Base-by-base conservation (phyloP, 2,797 vertebrate genomes). In the Coregonus suidteri region DNA sequence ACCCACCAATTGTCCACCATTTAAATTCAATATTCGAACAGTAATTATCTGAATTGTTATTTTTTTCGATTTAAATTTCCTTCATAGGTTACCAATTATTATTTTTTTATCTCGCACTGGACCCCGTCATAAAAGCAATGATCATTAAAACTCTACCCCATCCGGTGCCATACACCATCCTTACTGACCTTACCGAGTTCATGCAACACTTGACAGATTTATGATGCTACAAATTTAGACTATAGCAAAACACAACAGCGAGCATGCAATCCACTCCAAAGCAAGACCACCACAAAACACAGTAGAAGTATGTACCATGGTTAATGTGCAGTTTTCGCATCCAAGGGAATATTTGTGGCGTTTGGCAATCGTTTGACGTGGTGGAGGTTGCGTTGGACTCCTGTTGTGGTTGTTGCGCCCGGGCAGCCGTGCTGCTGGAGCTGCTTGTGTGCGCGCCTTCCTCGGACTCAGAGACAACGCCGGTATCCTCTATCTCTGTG, bases 281-380 rank as follows among this genome's bases (percentile, higher is more conserved):
- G 83, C 83, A 79, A 79, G 83, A 87, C 86, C 87, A 75, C 86
- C 85, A 74, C 86, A 83, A 87, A 91, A 88, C 76, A 73, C 76
- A 73, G 87, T 79, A 86, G 41, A 47, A 47, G 41, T 37, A 13
- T 47, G 81, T 98, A 99, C 97, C 98, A 92, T 99, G 98, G 95
- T 94, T 98, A 95, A 99, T 98, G 93, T 99, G 98, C 92, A 99
- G 97, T 92, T 99, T 99, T 95, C 98, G 94, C 98, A 99, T 99
- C 98, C 98, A 99, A 79, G 97, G 97, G 92, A 99, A 98, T 92
- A 98, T 98, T 90, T 98, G 97, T 84, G 97, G 97, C 86, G 95
- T 92, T 93, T 98, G 97, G 87, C 97, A 97, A 81, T 98, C 97
- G 70, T 95, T 91, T 67, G 94, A 78, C 84, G 96, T 95, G 31